A percentile compares a stretch with the other conserved stretches of the same genome.
phyloP scores from a whole-genome alignment of 2,797 vertebrate species.

The Atherinosoma microstoma region DNA sequence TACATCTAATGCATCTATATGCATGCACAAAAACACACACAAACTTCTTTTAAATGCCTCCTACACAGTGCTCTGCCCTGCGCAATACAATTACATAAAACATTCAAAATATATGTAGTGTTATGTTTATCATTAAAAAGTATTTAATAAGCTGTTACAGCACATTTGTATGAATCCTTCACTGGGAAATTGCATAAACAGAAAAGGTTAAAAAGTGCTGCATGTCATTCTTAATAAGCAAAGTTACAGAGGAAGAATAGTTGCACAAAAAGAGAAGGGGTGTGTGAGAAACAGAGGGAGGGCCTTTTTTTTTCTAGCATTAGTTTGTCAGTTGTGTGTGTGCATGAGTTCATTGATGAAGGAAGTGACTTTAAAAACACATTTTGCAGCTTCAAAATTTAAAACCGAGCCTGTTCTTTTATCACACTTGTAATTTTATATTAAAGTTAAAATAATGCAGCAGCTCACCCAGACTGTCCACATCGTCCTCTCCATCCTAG shows the following conservation, averaged over 20 bases:
- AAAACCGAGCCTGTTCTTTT: background rate
- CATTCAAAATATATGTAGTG: no score
- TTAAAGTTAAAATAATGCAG: background rate
- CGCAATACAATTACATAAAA: background rate
- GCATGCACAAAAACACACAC: background rate
- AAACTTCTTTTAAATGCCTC: background rate
- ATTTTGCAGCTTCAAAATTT: background rate
- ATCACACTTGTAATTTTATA: fast-evolving
- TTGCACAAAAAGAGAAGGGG: background rate
- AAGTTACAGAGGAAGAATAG: background rate
- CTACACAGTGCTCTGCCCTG: background rate
- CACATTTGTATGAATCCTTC: background rate
- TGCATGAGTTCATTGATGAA: background rate
- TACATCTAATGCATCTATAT: no score
- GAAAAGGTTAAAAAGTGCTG: background rate
- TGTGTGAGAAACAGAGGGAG: background rate
- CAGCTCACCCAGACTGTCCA: slow-evolving; percentile 82
- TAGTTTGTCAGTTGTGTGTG: background rate
- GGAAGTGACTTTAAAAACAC: background rate
- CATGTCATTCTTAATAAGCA: background rate
- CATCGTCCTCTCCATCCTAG: slow-evolving; percentile 70
- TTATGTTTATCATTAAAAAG: no score
- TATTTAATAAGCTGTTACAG: no score
- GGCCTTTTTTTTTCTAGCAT: background rate
- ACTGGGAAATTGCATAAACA: background rate